Evolutionary conservation across 1,140 invertebrate genomes (phyloP).

Genomic region (Caenorhabditis tropicalis): DNA sequence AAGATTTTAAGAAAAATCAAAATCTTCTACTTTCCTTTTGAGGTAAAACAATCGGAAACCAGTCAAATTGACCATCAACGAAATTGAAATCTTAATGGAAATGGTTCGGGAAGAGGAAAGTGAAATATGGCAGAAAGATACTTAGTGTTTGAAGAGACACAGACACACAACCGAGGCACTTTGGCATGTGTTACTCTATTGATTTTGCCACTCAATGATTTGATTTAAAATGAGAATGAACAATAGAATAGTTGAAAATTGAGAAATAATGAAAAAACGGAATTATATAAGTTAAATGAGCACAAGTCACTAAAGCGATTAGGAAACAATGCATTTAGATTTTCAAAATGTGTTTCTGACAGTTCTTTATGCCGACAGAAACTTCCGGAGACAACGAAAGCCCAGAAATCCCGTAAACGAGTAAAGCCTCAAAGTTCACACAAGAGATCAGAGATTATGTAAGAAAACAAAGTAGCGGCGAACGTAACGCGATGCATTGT

Average conservation of each 20-base stretch:
- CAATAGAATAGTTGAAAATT: background rate
- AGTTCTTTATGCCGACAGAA: no score
- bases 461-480: background rate
- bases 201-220: background rate
- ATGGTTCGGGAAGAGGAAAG: background rate
- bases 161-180: background rate
- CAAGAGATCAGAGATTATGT: background rate
- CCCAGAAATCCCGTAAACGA: background rate
- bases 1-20: no score
- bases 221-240: background rate
- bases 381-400: no score
- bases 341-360: no score
- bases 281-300: no score
- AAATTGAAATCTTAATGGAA: background rate
- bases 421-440: background rate
- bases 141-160: background rate
- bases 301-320: no score
- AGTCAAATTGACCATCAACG: background rate
- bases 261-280: no score
- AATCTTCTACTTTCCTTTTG: background rate
- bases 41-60: background rate
- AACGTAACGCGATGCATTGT: background rate
- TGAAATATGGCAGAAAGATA: background rate
- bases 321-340: no score
- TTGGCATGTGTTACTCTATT: background rate